Base-by-base conservation (phyloP, 2,797 vertebrate species). In the Hapalemur alaotrensis region DNA sequence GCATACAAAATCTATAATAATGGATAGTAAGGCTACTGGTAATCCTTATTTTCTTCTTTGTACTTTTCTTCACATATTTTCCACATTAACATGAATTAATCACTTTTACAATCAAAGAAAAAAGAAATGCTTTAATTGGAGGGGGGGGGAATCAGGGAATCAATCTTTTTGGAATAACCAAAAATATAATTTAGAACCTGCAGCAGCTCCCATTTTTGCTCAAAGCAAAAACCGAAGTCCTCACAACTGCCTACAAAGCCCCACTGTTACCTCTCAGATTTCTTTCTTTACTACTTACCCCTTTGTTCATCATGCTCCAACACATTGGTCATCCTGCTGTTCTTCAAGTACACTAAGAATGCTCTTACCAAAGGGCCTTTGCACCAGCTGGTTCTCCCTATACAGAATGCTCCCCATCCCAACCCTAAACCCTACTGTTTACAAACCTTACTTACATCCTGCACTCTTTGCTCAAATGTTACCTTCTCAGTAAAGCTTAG, bases 211-310 rank as follows among this genome's bases (percentile, higher is more conserved):
- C 50, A 32, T 84, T 38, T 92, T 90, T 73, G 80, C 65, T 79
- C 59, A 46, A 97, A 88, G n/a, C 50, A 87, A 96, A 96, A 89
- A 28, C 2, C 52, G 14, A 93, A 89, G 38, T 91, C 35, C 38
- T 41, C 30, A 41, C 7, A 61, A 48, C 9, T 30, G 23, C 38
- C 72, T 48, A 35, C 12, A 67, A 91, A 61, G 17, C 8, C 70
- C n/a, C 30, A 32, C 25, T 9, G 18, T 43, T 5, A 35, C 20
- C 52, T 30, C 61, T 52, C n/a, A 4, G 28, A 86, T 23, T 79
- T 79, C 41, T 83, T 28, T 78, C 72, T 61, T 50, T 17, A 32
- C 43, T 61, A 52, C 46, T 69, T 7, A 67, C 5, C 23, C 54
- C 81, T 79, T 23, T 41, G 9, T 50, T 90, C 75, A 50, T 54